Evolutionary conservation across 2,888 invertebrate genomes (phyloP).

Genomic region (Pyrrhosoma nymphula): DNA sequence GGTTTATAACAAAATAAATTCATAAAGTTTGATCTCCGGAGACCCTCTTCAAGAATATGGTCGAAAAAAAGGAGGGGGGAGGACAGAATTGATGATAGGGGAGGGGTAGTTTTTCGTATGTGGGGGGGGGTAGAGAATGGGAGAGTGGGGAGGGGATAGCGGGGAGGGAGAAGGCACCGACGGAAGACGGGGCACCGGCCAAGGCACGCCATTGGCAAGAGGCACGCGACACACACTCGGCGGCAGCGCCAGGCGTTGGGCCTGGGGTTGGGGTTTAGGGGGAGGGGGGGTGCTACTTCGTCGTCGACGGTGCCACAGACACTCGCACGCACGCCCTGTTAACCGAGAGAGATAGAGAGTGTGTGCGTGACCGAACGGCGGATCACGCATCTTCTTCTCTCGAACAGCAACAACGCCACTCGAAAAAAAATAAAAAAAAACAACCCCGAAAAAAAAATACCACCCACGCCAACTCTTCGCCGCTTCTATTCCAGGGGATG

Average conservation of each 20-base stretch:
- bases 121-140: not conserved
- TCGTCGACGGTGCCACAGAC: not conserved
- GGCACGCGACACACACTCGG: conserved; percentile 48
- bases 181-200: not conserved
- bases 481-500: not conserved
- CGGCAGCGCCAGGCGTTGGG: not conserved
- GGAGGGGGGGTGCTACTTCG: not conserved
- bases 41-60: too few relatives aligned
- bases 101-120: too few relatives aligned
- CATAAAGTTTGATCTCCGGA: too few relatives aligned
- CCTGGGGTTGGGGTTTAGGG: too few relatives aligned
- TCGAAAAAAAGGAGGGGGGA: too few relatives aligned
- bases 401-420: not conserved
- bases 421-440: not conserved
- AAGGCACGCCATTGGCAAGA: not conserved
- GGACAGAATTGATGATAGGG: too few relatives aligned
- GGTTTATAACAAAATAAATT: too few relatives aligned
- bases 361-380: conserved; percentile 44
- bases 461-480: not conserved
- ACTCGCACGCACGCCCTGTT: not conserved
- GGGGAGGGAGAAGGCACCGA: not conserved
- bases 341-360: not conserved
- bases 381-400: conserved; percentile 27
- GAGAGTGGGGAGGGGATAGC: not conserved
- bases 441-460: not conserved